These are phyloP conservation scores for Hystrix brachyura DNA, from an alignment of 2,113 vertebrate genomes.

Conservation along the genomic window DNA sequence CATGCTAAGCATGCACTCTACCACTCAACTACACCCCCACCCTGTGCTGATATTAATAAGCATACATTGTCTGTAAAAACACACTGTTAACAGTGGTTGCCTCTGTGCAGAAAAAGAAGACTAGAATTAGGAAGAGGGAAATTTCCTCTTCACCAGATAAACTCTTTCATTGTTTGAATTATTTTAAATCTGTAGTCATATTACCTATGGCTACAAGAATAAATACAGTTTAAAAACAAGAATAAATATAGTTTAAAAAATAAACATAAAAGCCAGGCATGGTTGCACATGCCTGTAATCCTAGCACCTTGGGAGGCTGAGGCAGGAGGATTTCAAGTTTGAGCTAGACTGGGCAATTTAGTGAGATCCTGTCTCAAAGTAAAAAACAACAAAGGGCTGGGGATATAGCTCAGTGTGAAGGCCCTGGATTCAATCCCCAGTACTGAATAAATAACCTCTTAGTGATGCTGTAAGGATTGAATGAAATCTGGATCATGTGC, in stretches of 20 bases:
- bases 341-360: background rate
- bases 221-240: background rate
- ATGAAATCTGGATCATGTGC: fast-evolving
- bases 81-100: background rate
- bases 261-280: background rate
- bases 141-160: background rate
- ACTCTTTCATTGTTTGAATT: background rate
- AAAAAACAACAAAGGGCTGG: background rate
- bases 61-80: background rate
- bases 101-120: background rate
- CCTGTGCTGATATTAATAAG: background rate
- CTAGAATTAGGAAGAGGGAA: background rate
- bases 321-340: background rate
- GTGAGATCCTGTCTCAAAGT: background rate
- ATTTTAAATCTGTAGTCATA: background rate
- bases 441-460: background rate
- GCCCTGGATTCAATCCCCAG: background rate
- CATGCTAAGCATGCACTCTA: background rate
- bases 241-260: background rate
- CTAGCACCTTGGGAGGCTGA: background rate
- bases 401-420: background rate
- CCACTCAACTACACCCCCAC: background rate
- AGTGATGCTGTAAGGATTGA: background rate
- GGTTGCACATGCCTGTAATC: background rate
- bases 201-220: background rate